phyloP scores from a whole-genome alignment of 2,888 invertebrate species.

The Drosophila ustulata region DNA sequence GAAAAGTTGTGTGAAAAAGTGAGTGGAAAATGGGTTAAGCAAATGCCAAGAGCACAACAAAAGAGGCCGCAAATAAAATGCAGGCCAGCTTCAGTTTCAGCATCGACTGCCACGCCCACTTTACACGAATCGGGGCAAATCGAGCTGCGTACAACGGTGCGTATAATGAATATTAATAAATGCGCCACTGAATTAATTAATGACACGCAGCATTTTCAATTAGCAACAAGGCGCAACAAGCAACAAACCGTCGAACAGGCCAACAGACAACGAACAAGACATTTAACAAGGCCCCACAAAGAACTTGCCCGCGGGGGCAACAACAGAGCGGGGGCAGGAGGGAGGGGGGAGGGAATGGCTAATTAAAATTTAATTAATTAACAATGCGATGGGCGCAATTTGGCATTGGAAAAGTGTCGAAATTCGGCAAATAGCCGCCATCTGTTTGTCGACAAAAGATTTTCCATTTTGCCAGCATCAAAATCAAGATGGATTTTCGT shows the following conservation, averaged over 20 bases:
- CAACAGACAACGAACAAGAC: constrained; percentile 50
- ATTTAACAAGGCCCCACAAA: constrained; percentile 50
- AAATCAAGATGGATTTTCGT: constrained; percentile 44
- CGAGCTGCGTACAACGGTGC: constrained; percentile 53
- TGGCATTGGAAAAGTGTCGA: constrained; percentile 40
- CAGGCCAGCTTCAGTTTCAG: constrained; percentile 24
- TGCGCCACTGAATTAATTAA: constrained; percentile 68
- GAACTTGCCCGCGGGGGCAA: not conserved
- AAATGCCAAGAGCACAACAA: constrained; percentile 65
- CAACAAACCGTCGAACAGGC: constrained; percentile 23
- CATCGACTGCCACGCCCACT: constrained; percentile 32
- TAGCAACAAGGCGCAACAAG: constrained; percentile 51
- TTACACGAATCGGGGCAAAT: constrained; percentile 2
- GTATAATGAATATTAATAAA: constrained; percentile 78
- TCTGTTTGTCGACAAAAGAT: constrained; percentile 37
- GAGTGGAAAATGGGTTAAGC: constrained; percentile 62
- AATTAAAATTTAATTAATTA: constrained; percentile 79
- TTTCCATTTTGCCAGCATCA: constrained; percentile 22
- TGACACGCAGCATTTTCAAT: constrained; percentile 62
- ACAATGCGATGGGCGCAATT: constrained; percentile 55
- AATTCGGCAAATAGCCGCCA: constrained; percentile 48
- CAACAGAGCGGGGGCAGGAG: not conserved
- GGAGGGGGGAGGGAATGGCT: constrained; percentile 19
- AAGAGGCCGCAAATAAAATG: constrained; percentile 54
- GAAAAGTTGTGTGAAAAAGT: constrained; percentile 52